Evolutionary conservation across 2,113 vertebrate genomes (phyloP), one percentile per base, ranked within the genome.

Genomic region (Promerops cafer): DNA sequence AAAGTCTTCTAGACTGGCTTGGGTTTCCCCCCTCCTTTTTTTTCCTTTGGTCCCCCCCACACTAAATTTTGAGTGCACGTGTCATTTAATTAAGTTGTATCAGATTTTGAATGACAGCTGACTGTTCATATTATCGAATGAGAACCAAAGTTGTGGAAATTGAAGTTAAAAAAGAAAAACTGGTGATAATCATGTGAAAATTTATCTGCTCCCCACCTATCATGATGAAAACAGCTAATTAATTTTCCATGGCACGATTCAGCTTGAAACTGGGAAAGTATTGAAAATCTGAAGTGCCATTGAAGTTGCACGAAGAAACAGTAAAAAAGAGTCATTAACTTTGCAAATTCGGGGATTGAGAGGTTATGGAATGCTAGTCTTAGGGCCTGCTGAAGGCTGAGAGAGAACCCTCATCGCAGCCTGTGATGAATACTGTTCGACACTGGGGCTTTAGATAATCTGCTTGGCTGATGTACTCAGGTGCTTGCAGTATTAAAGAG

Each of bases 51-150:
- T 18, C 44, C 6, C 0, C 10, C 4, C 6, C 4, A 11, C 12
- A 4, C 39, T 17, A 27, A 52, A 14, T 54, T 82, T 80, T 49
- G 37, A 30, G 9, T 72, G 6, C 2, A 4, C 1, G 1, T 81
- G 21, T 69, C 8, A 27, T 60, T 63, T 69, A 42, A 47, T 14
- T 72, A 39, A 42, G 2, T 60, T 54, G 16, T 86, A 83, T 35
- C 18, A 50, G 33, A 54, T 89, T 85, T 79, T 60, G 44, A 60
- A n/a, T 4, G 28, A n/a, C 15, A 40, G 22, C 15, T 79, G 33
- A 37, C 27, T 13, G 7, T n/a, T 76, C 0, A 0, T 79, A 20
- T 52, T 76, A 50, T 5, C 1, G 2, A 31, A 44, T 49, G 30
- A 85, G 23, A 81, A 77, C 13, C 3, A 53, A n/a, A 45, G 77